Base-by-base conservation (phyloP, 1,140 invertebrate species). In the Drosophila teissieri region DNA sequence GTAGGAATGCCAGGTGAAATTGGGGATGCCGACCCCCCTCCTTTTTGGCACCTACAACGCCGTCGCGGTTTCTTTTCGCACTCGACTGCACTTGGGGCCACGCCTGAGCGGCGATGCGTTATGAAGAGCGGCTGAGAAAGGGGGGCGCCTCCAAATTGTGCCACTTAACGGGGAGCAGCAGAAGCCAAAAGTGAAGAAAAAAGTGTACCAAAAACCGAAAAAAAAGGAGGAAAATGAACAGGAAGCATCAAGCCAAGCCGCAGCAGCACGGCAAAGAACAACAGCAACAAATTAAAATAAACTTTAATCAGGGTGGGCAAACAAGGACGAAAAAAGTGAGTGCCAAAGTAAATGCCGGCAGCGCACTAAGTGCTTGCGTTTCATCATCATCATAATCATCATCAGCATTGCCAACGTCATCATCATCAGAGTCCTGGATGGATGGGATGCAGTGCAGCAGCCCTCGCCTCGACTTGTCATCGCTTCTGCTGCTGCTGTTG, bases 271-370 rank as follows among this genome's bases (percentile, higher is more conserved):
- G 40, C 54, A 65, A 78, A 73, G 73, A 56, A 73, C 75, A 72
- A 65, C 70, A 88, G 63, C 78, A 88, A 82, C 83, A 86, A 88
- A 86, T 88, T 86, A 85, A 86, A 88, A 82, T 88, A 70, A 88
- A 86, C 83, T 86, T 86, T 86, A 86, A 86, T 86, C 83, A 86
- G 65, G 62, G 54, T 64, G 54, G 40, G 80, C 63, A 80, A 83
- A 86, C 83, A 86, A 70, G 2, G 31, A 36, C 31, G 14, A 51
- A 58, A 68, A 57, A 42, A 53, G 63, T 61, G 69, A 73, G 83
- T 57, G 83, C 54, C 56, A 88, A 83, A 88, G 83, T 79, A 88
- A 88, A 86, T 77, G 83, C 54, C 67, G 64, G 65, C 75, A 76
- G 55, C 45, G 49, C 79, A 88, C 85, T 86, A 86, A 86, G 83